Evolutionary conservation across 2,113 vertebrate species (phyloP).

Genomic region (Neoarius graeffei): DNA sequence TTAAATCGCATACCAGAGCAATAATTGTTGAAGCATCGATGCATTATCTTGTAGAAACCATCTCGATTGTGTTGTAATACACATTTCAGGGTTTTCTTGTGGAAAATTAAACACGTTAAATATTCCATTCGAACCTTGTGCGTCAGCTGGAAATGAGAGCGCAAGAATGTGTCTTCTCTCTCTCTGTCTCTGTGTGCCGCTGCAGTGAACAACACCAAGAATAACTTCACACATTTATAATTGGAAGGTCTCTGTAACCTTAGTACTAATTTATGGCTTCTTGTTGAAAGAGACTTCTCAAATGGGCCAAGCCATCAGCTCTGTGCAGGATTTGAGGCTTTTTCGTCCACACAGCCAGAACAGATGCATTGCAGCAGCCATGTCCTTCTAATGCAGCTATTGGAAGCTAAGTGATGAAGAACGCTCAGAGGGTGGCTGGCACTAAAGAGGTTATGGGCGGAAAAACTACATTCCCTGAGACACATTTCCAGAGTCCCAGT

Average conservation of each 20-base stretch:
- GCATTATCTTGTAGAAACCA: conserved; percentile 32
- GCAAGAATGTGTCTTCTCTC: background rate
- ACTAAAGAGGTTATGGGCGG: conserved; percentile 70
- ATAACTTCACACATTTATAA: conserved; percentile 29
- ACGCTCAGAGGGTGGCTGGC: conserved; percentile 61
- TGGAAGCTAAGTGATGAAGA: conserved; percentile 74
- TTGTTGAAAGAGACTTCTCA: background rate
- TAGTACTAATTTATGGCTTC: conserved; percentile 21
- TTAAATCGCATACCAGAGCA: conserved; percentile 18
- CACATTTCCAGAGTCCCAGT: conserved; percentile 48
- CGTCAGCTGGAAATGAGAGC: background rate
- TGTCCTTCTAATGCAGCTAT: conserved; percentile 60
- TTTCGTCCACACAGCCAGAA: conserved; percentile 32
- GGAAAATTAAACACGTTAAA: conserved; percentile 24
- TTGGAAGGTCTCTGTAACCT: conserved; percentile 23
- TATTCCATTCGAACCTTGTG: conserved; percentile 12
- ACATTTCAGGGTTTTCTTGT: conserved; percentile 21
- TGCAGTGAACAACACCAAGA: conserved; percentile 8
- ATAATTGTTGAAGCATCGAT: conserved; percentile 41
- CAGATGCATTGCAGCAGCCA: conserved; percentile 48
- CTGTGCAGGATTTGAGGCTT: background rate
- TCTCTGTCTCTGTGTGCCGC: background rate
- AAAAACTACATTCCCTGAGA: conserved; percentile 61
- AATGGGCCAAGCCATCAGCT: background rate
- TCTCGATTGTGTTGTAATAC: conserved; percentile 26